These are phyloP conservation scores for Parasteatoda tepidariorum DNA, from an alignment of 1,140 invertebrate species.

Conservation along the genomic window DNA sequence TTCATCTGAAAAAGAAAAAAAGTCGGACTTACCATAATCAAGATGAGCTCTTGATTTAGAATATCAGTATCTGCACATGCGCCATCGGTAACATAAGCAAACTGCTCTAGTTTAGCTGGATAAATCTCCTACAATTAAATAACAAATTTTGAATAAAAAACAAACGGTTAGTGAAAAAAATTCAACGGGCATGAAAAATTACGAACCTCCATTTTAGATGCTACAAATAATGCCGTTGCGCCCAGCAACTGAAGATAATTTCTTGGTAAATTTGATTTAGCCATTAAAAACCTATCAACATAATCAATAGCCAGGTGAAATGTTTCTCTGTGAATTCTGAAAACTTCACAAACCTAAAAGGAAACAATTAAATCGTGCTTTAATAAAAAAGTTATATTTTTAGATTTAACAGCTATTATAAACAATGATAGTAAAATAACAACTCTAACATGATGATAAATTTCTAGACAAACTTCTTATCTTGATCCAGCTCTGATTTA, in stretches of 20 bases:
- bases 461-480: too few relatives aligned
- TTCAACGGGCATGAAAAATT: not conserved
- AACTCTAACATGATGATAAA: too few relatives aligned
- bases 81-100: constrained; percentile 97
- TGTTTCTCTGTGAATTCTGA: constrained; percentile 94
- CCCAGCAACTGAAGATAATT: constrained; percentile 90
- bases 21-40: constrained; percentile 78
- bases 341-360: constrained; percentile 91
- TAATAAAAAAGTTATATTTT: not conserved
- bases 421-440: not conserved
- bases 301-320: constrained; percentile 96
- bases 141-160: not conserved
- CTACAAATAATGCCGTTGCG: constrained; percentile 95
- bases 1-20: not conserved
- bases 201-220: constrained; percentile 88
- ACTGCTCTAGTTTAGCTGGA: constrained; percentile 94
- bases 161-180: not conserved
- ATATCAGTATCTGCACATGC: constrained; percentile 93
- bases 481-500: too few relatives aligned
- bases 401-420: not conserved
- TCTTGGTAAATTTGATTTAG: constrained; percentile 80
- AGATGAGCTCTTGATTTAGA: constrained; percentile 86
- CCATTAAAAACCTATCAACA: constrained; percentile 88
- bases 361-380: not conserved
- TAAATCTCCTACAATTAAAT: constrained; percentile 87